A percentile compares a stretch with the other conserved stretches of the same genome.
These are phyloP conservation scores for Apodemus speciosus DNA, from an alignment of 2,113 vertebrate genomes.

Conservation along the genomic window DNA sequence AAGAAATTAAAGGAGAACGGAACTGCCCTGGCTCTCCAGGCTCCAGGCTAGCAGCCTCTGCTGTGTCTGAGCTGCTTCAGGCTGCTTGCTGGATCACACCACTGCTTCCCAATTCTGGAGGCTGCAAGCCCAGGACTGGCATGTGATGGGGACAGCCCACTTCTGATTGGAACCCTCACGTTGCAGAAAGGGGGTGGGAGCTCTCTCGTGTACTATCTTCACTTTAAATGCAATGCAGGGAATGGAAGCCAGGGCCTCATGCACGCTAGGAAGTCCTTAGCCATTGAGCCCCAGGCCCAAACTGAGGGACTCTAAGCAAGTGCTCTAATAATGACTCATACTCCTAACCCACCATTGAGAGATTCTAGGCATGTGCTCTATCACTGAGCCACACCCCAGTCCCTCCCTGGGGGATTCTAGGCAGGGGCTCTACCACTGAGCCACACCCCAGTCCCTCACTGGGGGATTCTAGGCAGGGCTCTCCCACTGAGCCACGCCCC, in stretches of 20 bases:
- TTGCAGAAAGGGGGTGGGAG: neutral
- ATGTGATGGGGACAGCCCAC: neutral
- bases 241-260: neutral
- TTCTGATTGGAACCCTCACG: neutral
- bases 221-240: neutral
- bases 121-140: neutral
- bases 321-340: neutral
- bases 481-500: no score
- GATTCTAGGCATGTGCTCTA: neutral
- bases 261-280: neutral
- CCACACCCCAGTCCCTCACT: no score
- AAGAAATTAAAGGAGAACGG: neutral
- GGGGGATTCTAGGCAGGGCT: neutral
- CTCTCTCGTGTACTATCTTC: neutral
- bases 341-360: neutral
- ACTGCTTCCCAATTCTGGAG: neutral
- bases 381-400: neutral
- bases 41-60: no score
- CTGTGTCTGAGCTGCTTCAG: neutral
- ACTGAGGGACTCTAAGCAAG: neutral
- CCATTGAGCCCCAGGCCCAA: neutral
- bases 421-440: neutral
- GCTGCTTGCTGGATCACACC: neutral
- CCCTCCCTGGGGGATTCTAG: no score
- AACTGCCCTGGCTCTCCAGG: no score